phyloP scores from a whole-genome alignment of 2,113 vertebrate genomes.

The Eleginops maclovinus region DNA sequence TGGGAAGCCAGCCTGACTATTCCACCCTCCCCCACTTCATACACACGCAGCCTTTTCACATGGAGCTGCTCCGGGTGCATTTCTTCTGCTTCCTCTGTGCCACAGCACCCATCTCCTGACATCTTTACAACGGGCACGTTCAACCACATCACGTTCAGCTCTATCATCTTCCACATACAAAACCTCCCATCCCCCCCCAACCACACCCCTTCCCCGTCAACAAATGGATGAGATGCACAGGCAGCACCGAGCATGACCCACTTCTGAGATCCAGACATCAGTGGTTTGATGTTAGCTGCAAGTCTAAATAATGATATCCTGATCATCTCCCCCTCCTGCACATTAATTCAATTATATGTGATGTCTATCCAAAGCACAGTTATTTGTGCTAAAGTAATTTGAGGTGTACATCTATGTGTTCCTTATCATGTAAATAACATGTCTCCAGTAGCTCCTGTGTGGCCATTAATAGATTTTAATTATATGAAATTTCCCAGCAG shows the following conservation, averaged over 20 bases:
- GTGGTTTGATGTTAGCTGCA: neutral
- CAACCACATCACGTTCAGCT: too few relatives aligned
- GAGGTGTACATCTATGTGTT: neutral
- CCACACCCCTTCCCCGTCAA: neutral
- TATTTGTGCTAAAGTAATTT: neutral
- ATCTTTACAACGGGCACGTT: neutral
- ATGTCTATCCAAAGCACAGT: neutral
- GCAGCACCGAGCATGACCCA: constrained; percentile 19
- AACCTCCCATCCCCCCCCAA: neutral
- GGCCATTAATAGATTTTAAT: neutral
- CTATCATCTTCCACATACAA: neutral
- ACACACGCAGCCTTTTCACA: constrained; percentile 20
- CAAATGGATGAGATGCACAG: neutral
- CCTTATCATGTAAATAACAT: neutral
- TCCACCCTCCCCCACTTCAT: constrained; percentile 11
- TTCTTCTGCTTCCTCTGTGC: neutral
- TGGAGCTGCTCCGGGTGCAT: neutral
- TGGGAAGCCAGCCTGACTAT: constrained; percentile 13
- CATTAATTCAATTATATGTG: neutral
- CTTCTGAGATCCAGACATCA: constrained; percentile 3
- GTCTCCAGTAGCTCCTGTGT: neutral
- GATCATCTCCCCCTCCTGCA: neutral
- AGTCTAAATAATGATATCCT: neutral
- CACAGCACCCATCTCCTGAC: neutral
- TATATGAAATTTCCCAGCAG: neutral